Evolutionary conservation across 2,113 vertebrate species (phyloP).

Genomic region (Theristicus caerulescens): DNA sequence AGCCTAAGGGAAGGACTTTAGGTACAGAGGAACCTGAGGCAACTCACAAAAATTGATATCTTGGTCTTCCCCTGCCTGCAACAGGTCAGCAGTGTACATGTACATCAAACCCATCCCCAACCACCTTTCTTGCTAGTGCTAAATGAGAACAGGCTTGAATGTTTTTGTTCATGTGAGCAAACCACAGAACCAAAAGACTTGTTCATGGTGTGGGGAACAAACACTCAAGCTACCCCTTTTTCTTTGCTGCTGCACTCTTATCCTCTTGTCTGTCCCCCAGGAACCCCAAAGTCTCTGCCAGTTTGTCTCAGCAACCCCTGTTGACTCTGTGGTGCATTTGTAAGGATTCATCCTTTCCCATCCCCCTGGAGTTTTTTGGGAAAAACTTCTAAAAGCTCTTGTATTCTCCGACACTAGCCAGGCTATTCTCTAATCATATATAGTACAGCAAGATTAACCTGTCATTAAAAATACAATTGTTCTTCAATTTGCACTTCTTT

Average conservation of each 20-base stretch:
- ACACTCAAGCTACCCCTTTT: not conserved
- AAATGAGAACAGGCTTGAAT: not conserved
- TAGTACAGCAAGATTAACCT: conserved; percentile 54
- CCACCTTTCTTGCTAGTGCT: not conserved
- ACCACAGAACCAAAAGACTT: not conserved
- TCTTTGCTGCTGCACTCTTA: not conserved
- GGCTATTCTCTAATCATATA: conserved; percentile 33
- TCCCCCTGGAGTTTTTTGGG: not conserved
- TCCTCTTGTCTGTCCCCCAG: not conserved
- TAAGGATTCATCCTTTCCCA: not conserved
- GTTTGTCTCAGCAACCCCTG: not conserved
- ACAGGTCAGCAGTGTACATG: not conserved
- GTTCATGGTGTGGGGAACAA: not conserved
- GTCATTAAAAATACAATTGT: conserved; percentile 67
- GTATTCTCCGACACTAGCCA: not conserved
- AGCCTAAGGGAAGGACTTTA: not conserved
- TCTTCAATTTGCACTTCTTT: conserved; percentile 54
- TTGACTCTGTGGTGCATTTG: not conserved
- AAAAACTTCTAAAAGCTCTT: not conserved
- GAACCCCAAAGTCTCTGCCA: not conserved
- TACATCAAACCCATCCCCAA: not conserved
- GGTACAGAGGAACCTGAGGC: not conserved
- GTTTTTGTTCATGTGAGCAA: not conserved
- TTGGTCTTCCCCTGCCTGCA: not conserved
- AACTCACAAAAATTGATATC: not conserved